Evolutionary conservation across 2,113 vertebrate species (phyloP).

Genomic region (Lagopus muta): DNA sequence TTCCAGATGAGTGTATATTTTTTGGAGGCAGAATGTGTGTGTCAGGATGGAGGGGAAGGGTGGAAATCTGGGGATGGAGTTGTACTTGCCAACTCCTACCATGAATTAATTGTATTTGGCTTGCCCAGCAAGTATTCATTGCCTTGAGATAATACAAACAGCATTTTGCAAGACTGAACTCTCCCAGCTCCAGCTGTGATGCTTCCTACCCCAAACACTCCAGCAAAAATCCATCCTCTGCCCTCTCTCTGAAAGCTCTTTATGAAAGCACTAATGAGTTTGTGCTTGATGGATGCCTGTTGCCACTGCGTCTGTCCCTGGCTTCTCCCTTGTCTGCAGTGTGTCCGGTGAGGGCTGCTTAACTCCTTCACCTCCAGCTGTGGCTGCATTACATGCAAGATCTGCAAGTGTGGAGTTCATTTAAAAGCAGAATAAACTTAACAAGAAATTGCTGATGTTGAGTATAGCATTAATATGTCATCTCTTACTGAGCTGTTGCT

Average conservation of each 20-base stretch:
- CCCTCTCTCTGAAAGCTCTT: neutral
- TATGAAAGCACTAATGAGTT: neutral
- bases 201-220: slow-evolving; percentile 19
- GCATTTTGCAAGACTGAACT: slow-evolving; percentile 56
- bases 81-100: slow-evolving; percentile 44
- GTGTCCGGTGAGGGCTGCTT: neutral
- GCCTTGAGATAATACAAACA: slow-evolving; percentile 59
- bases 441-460: neutral
- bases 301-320: neutral
- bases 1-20: slow-evolving; percentile 22
- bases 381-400: neutral
- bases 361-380: slow-evolving; percentile 10
- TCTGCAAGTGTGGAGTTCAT: neutral
- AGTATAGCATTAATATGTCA: neutral
- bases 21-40: slow-evolving; percentile 46
- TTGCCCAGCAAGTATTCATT: slow-evolving; percentile 41
- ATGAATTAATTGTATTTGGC: slow-evolving; percentile 62
- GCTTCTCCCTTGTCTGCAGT: neutral
- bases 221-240: neutral
- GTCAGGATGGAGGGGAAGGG: slow-evolving; percentile 50
- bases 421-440: neutral
- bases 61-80: slow-evolving; percentile 42
- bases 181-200: slow-evolving; percentile 52
- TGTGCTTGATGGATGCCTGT: neutral
- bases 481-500: neutral